Evolutionary conservation across 2,113 vertebrate genomes (phyloP).

Genomic region (Psilopsiagon aurifrons): DNA sequence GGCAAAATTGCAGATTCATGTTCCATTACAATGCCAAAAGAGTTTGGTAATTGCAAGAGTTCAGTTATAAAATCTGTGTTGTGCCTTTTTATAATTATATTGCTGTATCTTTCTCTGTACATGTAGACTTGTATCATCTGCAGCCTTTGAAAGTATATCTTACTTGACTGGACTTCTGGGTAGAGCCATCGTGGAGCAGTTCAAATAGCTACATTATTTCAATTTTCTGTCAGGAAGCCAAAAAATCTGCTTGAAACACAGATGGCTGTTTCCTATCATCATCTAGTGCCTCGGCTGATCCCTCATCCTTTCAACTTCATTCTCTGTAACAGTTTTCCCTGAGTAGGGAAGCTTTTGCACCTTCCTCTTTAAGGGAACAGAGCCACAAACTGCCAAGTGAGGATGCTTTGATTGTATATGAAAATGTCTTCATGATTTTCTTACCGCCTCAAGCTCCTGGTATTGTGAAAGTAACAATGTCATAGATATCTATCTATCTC

Average conservation of each 20-base stretch:
- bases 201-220: neutral
- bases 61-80: neutral
- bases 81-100: neutral
- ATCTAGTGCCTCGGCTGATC: neutral
- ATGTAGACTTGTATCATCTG: neutral
- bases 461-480: neutral
- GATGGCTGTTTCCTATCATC: conserved; percentile 20
- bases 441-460: neutral
- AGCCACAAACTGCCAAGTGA: neutral
- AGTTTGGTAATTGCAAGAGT: neutral
- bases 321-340: neutral
- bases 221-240: conserved; percentile 20
- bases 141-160: neutral
- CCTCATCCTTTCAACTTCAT: neutral
- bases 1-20: neutral
- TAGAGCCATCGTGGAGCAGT: neutral
- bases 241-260: conserved; percentile 26
- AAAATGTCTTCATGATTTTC: neutral
- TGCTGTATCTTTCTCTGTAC: neutral
- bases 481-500: neutral
- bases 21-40: neutral
- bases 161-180: neutral
- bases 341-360: neutral
- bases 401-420: neutral
- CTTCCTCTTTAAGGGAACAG: neutral